Base-by-base conservation (phyloP, 2,113 vertebrate genomes). In the Chlamydotis undulata region DNA sequence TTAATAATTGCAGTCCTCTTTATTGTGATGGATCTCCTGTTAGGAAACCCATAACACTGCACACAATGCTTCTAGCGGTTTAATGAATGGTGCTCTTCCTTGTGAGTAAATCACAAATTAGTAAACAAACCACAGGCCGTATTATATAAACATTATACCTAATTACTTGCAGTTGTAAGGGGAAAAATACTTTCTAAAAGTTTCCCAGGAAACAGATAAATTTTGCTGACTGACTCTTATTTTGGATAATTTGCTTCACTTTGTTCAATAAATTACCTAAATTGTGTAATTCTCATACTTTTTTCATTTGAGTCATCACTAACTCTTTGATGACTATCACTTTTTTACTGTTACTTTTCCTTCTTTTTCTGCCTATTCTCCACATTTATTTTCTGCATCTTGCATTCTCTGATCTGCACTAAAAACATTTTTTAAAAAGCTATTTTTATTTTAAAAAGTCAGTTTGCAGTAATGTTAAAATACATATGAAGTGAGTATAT, bases 71-170 rank as follows among this genome's bases (percentile, higher is more conserved):
- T 64, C n/a, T 90, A 49, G 29, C 81, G 37, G 39, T 78, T 92
- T 81, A 87, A 95, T 57, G 77, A 87, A 83, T 57, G 49, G 29
- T 75, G 14, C 35, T 84, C 45, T 73, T 89, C 33, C 53, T 64
- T 86, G 28, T 74, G 73, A 94, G 67, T 87, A 90, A 93, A 71
- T 89, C 90, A 75, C 39, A 88, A 75, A 95, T 64, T 9, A 89
- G 57, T 29, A 64, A 37, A 56, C 47, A 93, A 94, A 80, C 21
- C 47, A 75, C 50, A 78, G 43, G 19, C 59, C 26, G 4, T 83
- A 82, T 93, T 75, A 68, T 41, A 68, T 67, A 67, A 94, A 93
- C 45, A 69, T 65, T 78, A 61, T 26, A 78, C 29, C 43, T 82
- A 83, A 83, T 81, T 85, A 83, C 41, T 63, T 94, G 45, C 35